Base-by-base conservation (phyloP, 2,888 invertebrate species). In the Stomorhina lunata region DNA sequence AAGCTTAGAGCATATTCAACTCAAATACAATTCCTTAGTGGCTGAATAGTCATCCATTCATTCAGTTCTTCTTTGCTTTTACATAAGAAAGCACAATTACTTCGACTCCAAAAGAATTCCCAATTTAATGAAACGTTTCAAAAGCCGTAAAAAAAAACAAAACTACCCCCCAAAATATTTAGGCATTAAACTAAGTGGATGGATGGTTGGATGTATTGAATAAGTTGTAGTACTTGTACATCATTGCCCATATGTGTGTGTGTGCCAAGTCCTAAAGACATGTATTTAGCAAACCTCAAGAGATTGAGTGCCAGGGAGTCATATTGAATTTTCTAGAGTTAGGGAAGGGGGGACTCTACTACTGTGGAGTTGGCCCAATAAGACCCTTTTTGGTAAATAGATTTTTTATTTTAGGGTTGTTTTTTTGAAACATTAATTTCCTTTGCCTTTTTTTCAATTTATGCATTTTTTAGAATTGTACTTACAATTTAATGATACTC, bases 261-360 rank as follows among this genome's bases (percentile, higher is more conserved):
- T n/a, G n/a, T n/a, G n/a, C n/a, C 37, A 43, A 43, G 40, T 65
- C 63, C 57, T 71, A 75, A 82, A 66, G 59, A 79, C 66, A 65
- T 79, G 75, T 76, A 69, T 69, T 79, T 82, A 82, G 57, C 66
- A 79, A 82, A 79, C 82, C 82, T 82, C 82, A 82, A 72, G 82
- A 82, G 82, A 72, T 77, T 68, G 76, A 65, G 40, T 27, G 37
- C n/a, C 20, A 17, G n/a, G 37, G 1, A 15, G 48, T 40, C 12
- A 50, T n/a, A n/a, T n/a, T n/a, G n/a, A n/a, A n/a, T n/a, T 43
- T 22, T 2, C 1, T 10, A 20, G 12, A 2, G 20, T 7, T 55
- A 48, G 32, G 34, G 0, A 37, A 32, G 69, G 34, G 27, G 53
- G 59, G 22, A 45, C 37, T 20, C 61, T 34, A 37, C 17, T 20